phyloP scores from a whole-genome alignment of 2,113 vertebrate species.

The Crotalus tigris region DNA sequence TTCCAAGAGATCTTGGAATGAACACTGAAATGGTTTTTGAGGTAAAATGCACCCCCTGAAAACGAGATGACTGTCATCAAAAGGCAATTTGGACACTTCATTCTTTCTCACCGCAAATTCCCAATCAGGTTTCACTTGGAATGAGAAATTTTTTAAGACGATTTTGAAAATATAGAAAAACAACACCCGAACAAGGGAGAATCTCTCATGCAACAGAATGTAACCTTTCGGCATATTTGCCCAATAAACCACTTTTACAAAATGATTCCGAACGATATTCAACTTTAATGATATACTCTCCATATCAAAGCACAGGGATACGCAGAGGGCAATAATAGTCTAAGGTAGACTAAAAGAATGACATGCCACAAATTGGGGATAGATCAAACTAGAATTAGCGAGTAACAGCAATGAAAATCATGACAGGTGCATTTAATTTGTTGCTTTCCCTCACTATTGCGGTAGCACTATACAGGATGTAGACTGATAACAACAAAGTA shows the following conservation, averaged over 20 bases:
- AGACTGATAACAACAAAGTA: too few species aligned
- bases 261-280: background rate
- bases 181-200: background rate
- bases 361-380: background rate
- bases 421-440: too few species aligned
- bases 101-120: background rate
- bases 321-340: background rate
- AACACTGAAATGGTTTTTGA: background rate
- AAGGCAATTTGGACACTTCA: background rate
- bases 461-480: too few species aligned
- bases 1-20: background rate
- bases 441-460: too few species aligned
- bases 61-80: background rate
- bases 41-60: background rate
- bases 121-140: background rate
- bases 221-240: background rate
- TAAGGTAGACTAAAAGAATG: background rate
- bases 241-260: background rate
- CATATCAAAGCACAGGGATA: background rate
- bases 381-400: background rate
- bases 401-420: background rate
- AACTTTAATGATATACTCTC: background rate
- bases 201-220: background rate
- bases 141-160: background rate
- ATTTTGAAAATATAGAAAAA: background rate